These are phyloP conservation scores for Limnephilus rhombicus DNA, from an alignment of 2,888 invertebrate genomes.

Conservation along the genomic window DNA sequence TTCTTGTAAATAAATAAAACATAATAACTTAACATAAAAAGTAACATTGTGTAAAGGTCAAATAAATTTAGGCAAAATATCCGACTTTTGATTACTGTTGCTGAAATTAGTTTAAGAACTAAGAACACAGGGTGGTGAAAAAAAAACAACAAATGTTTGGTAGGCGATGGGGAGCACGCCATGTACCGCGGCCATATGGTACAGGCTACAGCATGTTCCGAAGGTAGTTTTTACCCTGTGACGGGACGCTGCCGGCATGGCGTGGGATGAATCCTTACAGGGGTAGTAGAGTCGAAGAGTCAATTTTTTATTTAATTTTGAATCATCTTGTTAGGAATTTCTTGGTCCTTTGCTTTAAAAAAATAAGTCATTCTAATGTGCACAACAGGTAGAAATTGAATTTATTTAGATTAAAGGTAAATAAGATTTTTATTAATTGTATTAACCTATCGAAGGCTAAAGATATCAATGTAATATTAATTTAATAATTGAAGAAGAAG, in stretches of 20 bases:
- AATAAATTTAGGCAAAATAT: background rate
- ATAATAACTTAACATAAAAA: too few relatives aligned
- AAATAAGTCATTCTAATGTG: background rate
- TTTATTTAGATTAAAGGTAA: too few relatives aligned
- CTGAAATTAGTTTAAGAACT: conserved; percentile 19
- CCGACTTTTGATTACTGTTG: background rate
- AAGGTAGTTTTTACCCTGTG: conserved; percentile 54
- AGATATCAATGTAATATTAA: too few relatives aligned
- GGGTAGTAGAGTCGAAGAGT: conserved; percentile 15
- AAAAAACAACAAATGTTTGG: conserved; percentile 29
- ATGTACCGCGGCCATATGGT: conserved; percentile 58
- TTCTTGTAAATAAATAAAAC: too few relatives aligned
- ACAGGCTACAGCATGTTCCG: conserved; percentile 31
- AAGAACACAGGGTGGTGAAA: conserved; percentile 33
- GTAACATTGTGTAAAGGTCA: background rate
- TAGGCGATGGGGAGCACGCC: conserved; percentile 23
- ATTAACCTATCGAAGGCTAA: too few relatives aligned
- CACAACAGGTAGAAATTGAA: too few relatives aligned
- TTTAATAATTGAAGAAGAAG: too few relatives aligned
- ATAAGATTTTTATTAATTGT: too few relatives aligned
- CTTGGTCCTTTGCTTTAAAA: background rate
- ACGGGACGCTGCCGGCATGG: conserved; percentile 59
- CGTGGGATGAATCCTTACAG: conserved; percentile 50
- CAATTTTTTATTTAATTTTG: background rate
- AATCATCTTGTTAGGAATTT: background rate